Evolutionary conservation across 1,140 invertebrate species (phyloP).

Genomic region (Drosophila bocki): DNA sequence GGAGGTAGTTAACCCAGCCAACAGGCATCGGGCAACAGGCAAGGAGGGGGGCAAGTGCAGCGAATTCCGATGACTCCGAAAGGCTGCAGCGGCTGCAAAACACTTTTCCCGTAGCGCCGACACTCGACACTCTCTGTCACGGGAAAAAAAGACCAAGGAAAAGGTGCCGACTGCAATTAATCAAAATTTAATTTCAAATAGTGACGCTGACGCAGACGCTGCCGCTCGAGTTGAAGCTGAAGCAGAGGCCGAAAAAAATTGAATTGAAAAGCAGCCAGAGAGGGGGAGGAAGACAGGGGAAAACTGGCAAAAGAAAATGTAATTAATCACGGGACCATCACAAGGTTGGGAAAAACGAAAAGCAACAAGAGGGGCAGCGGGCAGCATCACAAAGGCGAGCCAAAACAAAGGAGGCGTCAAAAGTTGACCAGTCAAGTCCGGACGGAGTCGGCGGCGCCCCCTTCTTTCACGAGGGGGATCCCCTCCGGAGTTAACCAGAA

Average conservation of each 20-base stretch:
- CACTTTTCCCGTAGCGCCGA: conserved; percentile 79
- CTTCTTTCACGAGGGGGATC: conserved; percentile 4
- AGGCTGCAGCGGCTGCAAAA: conserved; percentile 51
- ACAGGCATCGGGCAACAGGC: background rate
- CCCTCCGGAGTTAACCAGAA: conserved; percentile 33
- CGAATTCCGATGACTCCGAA: conserved; percentile 52
- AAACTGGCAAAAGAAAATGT: conserved; percentile 75
- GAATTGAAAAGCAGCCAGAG: conserved; percentile 74
- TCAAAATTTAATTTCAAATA: conserved; percentile 81
- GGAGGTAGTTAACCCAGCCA: conserved; percentile 24
- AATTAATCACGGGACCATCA: conserved; percentile 73
- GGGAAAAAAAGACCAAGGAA: conserved; percentile 32
- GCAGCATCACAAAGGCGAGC: conserved; percentile 17
- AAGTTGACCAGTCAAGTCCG: conserved; percentile 26
- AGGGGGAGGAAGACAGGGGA: conserved; percentile 4
- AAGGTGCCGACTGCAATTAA: conserved; percentile 81
- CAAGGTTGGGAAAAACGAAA: conserved; percentile 44
- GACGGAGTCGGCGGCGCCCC: conserved; percentile 26
- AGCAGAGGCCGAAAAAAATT: conserved; percentile 53
- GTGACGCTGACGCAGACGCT: conserved; percentile 59
- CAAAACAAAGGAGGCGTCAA: conserved; percentile 51
- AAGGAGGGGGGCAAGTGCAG: conserved; percentile 59
- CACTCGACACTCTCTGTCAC: conserved; percentile 28
- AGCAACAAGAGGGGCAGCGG: conserved; percentile 14
- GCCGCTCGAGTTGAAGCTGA: conserved; percentile 38